phyloP scores from a whole-genome alignment of 2,888 invertebrate genomes.

The Drosophila formosana region DNA sequence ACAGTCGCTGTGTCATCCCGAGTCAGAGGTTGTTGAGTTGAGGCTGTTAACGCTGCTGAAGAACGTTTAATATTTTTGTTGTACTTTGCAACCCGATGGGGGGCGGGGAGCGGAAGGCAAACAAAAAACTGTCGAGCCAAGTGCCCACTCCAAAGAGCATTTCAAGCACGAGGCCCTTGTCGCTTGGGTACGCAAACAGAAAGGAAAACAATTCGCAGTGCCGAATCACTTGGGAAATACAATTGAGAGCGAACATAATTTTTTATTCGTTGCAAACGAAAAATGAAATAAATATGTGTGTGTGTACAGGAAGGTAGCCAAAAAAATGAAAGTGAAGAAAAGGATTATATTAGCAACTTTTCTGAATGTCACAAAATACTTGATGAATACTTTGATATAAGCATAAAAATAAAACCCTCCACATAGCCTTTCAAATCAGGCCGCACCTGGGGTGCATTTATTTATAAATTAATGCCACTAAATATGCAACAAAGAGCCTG shows the following conservation, averaged over 20 bases:
- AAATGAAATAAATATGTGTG: constrained; percentile 16
- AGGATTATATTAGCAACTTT: not conserved
- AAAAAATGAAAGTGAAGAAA: not conserved
- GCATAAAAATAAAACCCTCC: not conserved
- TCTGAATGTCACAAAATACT: not conserved
- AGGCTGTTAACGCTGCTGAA: constrained; percentile 14
- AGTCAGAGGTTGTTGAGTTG: constrained; percentile 10
- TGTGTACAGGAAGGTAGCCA: not conserved
- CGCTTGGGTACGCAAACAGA: constrained; percentile 25
- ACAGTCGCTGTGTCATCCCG: not conserved
- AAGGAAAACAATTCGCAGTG: constrained; percentile 24
- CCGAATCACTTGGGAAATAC: constrained; percentile 25
- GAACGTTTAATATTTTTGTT: constrained; percentile 21
- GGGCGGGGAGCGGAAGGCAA: not conserved
- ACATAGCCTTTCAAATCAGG: not conserved
- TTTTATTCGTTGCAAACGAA: constrained; percentile 2
- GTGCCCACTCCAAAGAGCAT: constrained; percentile 5
- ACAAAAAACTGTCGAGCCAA: constrained; percentile 27
- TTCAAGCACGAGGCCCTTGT: constrained; percentile 23
- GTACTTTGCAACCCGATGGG: not conserved
- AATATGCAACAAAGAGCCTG: not conserved
- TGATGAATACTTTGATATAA: not conserved
- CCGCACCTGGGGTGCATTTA: not conserved
- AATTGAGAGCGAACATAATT: constrained; percentile 15
- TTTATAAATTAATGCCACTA: not conserved